These are phyloP conservation scores for Zaprionus lineosus DNA, from an alignment of 2,888 invertebrate genomes.

Conservation along the genomic window DNA sequence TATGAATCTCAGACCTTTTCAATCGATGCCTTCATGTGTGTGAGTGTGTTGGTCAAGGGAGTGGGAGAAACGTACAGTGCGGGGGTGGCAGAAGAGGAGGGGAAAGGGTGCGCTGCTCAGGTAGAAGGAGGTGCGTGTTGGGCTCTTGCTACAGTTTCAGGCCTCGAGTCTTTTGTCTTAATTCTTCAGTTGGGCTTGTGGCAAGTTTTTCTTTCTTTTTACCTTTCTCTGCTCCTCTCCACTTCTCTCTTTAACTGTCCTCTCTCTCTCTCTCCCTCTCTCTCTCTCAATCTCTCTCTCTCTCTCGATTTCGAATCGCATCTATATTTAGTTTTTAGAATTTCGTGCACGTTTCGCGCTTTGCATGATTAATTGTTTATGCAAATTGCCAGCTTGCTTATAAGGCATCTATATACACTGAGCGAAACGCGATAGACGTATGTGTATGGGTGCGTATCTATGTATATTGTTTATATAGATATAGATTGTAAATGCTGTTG, in stretches of 20 bases:
- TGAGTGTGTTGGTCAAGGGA: too few relatives aligned
- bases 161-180: slow-evolving; percentile 22
- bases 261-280: too few relatives aligned
- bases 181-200: slow-evolving; percentile 32
- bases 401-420: slow-evolving; percentile 28
- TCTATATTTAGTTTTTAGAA: slow-evolving; percentile 62
- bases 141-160: slow-evolving; percentile 42
- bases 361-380: slow-evolving; percentile 76
- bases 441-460: too few relatives aligned
- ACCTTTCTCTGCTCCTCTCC: too few relatives aligned
- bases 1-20: slow-evolving; percentile 37
- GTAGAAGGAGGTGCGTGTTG: too few relatives aligned
- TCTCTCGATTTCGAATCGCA: slow-evolving; percentile 23
- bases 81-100: too few relatives aligned
- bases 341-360: slow-evolving; percentile 71
- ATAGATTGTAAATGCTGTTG: slow-evolving; percentile 5
- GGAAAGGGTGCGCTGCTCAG: too few relatives aligned
- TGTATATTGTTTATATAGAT: too few relatives aligned
- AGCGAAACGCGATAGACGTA: neutral
- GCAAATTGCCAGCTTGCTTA: slow-evolving; percentile 67
- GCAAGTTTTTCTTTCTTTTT: slow-evolving; percentile 4
- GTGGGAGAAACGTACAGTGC: too few relatives aligned
- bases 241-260: too few relatives aligned
- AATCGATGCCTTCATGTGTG: slow-evolving; percentile 20
- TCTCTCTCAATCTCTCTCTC: too few relatives aligned